A percentile compares a stretch with the other conserved stretches of the same genome.
Conservation (phyloP, 2,113 vertebrate genomes). For the Canis aureus region DNA sequence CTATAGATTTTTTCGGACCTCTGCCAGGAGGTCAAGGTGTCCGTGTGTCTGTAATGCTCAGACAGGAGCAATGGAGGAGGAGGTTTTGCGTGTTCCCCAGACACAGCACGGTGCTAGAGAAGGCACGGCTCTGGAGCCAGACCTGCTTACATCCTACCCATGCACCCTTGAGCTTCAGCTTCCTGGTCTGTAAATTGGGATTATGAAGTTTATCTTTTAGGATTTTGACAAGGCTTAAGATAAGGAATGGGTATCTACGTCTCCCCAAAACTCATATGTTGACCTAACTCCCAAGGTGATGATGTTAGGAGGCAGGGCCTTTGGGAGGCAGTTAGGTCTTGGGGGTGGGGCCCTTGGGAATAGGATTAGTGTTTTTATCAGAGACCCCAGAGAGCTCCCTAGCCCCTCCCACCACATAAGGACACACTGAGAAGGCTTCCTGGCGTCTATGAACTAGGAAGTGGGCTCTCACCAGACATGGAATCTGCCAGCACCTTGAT, state of each 20-base stretch:
- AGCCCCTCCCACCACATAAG: neutral
- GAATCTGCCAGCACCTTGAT: neutral
- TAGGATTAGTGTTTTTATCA: neutral
- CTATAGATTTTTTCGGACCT: neutral
- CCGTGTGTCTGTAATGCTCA: neutral
- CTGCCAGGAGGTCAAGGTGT: neutral
- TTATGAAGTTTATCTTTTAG: neutral
- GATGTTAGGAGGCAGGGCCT: neutral
- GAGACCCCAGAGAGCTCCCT: neutral
- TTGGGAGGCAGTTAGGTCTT: neutral
- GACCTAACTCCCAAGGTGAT: neutral
- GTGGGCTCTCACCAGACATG: neutral
- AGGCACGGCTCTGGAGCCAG: neutral
- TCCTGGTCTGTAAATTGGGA: neutral
- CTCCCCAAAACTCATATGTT: neutral
- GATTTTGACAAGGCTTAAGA: neutral
- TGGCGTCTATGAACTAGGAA: neutral
- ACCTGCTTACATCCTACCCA: neutral
- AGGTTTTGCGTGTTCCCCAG: neutral
- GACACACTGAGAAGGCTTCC: neutral
- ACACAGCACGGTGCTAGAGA: neutral
- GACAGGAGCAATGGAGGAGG: neutral
- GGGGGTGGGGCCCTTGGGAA: neutral
- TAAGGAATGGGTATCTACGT: neutral
- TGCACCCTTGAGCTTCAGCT: neutral